Evolutionary conservation across 1,140 invertebrate genomes (phyloP).

Genomic region (Dolichoris vasculosae): DNA sequence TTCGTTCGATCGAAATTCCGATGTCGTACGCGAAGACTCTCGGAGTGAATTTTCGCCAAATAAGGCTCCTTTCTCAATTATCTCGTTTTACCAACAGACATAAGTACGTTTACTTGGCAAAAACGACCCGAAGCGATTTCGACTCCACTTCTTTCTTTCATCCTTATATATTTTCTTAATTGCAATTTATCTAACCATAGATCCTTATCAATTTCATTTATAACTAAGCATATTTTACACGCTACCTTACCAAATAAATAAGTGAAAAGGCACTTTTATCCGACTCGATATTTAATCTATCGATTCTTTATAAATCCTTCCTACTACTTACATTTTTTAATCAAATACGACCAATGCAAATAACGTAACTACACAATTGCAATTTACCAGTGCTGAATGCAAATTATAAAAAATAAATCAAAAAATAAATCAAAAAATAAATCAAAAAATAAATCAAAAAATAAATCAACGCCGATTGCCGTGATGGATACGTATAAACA

Average conservation of each 20-base stretch:
- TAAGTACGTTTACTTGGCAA: background rate
- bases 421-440: background rate
- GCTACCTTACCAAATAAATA: background rate
- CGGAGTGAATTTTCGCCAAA: conserved; percentile 25
- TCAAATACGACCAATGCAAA: background rate
- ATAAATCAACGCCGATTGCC: background rate
- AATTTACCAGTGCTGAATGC: background rate
- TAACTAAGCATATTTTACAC: background rate
- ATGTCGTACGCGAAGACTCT: conserved; percentile 14
- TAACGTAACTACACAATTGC: background rate
- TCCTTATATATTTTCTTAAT: conserved; percentile 9
- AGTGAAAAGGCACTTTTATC: background rate
- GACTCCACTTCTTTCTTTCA: background rate
- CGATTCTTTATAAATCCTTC: background rate
- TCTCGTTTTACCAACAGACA: background rate
- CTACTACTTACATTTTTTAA: background rate
- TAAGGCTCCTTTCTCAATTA: conserved; percentile 43
- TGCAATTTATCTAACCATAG: conserved; percentile 15
- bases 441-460: background rate
- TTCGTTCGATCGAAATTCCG: conserved; percentile 43
- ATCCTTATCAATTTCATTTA: conserved; percentile 28
- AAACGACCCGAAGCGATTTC: background rate
- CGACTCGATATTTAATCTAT: background rate
- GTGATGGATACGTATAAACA: background rate
- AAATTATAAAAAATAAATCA: background rate